phyloP scores from a whole-genome alignment of 53 echinoderm and acorn worm species.

The Arbacia lixula region DNA sequence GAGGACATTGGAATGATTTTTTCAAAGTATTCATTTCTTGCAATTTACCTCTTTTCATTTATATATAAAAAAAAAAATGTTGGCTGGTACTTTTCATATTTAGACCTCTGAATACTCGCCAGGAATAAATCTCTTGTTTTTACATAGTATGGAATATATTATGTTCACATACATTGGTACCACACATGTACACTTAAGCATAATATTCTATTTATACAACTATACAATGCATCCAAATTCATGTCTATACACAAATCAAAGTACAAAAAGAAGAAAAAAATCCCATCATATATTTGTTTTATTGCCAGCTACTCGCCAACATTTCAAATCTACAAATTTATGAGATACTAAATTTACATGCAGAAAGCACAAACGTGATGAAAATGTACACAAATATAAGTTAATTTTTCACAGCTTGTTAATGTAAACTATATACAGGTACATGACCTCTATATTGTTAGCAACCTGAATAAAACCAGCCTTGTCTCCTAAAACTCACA shows the following conservation, averaged over 20 bases:
- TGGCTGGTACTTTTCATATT: slow-evolving; percentile 26
- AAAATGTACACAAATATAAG: slow-evolving; percentile 48
- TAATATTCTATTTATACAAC: slow-evolving; percentile 59
- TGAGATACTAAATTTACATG: slow-evolving; percentile 37
- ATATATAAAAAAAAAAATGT: too few species aligned
- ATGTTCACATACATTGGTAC: slow-evolving; percentile 49
- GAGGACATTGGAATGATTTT: too few species aligned
- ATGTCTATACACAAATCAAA: slow-evolving; percentile 33
- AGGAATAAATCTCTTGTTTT: slow-evolving; percentile 49
- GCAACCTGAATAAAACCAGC: not conserved
- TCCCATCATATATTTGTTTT: not conserved
- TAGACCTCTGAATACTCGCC: slow-evolving; percentile 33
- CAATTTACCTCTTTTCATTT: too few species aligned
- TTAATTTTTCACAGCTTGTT: slow-evolving; percentile 30
- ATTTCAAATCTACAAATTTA: slow-evolving; percentile 14
- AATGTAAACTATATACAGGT: too few species aligned
- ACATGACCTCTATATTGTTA: not conserved
- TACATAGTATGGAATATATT: slow-evolving; percentile 60
- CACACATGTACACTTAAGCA: slow-evolving; percentile 28
- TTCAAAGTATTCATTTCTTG: too few species aligned
- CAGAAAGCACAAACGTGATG: slow-evolving; percentile 46
- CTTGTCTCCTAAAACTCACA: not conserved
- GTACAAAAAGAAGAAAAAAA: not conserved
- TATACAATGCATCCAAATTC: slow-evolving; percentile 47
- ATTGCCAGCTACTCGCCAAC: slow-evolving; percentile 45